A percentile compares a stretch with the other conserved stretches of the same genome.
phyloP scores from a whole-genome alignment of 2,113 vertebrate genomes.

The Tupaia chinensis region DNA sequence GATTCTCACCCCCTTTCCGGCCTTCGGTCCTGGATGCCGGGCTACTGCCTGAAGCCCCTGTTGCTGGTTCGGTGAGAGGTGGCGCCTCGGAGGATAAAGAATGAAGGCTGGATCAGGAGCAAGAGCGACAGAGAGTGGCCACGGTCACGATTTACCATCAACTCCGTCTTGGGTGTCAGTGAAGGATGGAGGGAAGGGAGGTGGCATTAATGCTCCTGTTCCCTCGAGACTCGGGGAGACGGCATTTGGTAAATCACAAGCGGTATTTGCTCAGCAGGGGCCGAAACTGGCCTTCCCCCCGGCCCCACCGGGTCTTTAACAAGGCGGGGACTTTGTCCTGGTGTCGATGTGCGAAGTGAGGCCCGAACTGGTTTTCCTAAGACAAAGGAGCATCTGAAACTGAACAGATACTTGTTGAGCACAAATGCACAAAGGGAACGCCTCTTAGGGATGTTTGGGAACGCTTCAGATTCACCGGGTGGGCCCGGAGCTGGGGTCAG shows the following conservation, averaged over 20 bases:
- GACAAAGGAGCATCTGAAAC: not conserved
- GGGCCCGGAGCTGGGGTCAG: not conserved
- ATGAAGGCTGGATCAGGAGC: not conserved
- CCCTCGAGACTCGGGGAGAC: not conserved
- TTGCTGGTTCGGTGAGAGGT: not conserved
- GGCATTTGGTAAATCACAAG: not conserved
- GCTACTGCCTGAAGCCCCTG: too few species aligned
- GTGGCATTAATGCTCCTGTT: not conserved
- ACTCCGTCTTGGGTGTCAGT: not conserved
- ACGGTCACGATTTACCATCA: not conserved
- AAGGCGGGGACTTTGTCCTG: not conserved
- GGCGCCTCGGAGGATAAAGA: not conserved
- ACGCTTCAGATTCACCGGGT: not conserved
- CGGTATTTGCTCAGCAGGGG: not conserved
- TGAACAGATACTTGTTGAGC: not conserved
- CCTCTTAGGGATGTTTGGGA: not conserved
- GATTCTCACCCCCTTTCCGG: accelerated
- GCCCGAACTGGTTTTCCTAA: not conserved
- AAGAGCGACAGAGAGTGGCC: not conserved
- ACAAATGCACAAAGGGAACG: not conserved
- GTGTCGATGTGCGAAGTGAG: not conserved
- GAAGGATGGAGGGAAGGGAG: not conserved
- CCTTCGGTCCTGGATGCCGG: too few species aligned
- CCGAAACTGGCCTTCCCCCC: not conserved
- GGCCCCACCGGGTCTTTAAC: accelerated